These are phyloP conservation scores for Macroramphosus scolopax DNA, from an alignment of 2,797 vertebrate species.

Conservation along the genomic window DNA sequence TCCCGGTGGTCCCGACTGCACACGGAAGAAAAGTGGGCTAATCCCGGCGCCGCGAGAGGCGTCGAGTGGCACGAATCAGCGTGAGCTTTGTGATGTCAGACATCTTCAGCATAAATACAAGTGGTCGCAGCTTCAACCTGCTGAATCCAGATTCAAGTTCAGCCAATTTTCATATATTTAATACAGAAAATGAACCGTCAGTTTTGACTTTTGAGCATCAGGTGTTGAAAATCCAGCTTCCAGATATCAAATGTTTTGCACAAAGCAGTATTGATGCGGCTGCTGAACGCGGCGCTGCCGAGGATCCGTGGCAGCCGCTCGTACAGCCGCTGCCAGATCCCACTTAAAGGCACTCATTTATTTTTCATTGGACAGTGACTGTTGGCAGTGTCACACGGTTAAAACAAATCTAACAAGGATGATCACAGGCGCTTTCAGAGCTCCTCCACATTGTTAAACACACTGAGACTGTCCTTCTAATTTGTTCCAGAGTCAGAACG, in stretches of 20 bases:
- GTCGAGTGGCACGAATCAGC: constrained; percentile 20
- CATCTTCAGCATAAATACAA: too few species aligned
- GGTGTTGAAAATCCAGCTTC: background rate
- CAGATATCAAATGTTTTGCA: background rate
- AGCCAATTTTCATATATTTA: too few species aligned
- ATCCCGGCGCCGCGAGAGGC: constrained; percentile 35
- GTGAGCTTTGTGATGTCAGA: constrained; percentile 5
- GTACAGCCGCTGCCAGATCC: constrained; percentile 18
- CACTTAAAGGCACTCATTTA: constrained; percentile 27
- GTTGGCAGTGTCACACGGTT: constrained; percentile 18
- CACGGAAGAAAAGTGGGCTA: constrained; percentile 44
- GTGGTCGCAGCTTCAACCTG: too few species aligned
- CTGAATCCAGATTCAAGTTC: too few species aligned
- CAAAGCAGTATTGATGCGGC: background rate
- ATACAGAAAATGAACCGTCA: too few species aligned
- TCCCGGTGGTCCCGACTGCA: constrained; percentile 46
- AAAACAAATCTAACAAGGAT: constrained; percentile 23
- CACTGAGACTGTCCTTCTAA: background rate
- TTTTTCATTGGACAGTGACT: constrained; percentile 44
- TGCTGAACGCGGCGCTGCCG: background rate
- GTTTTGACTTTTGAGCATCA: too few species aligned
- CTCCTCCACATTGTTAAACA: background rate
- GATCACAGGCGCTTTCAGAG: constrained; percentile 6
- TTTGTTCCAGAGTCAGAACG: too few species aligned
- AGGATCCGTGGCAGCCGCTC: constrained; percentile 3